A percentile compares a stretch with the other conserved stretches of the same genome.
Evolutionary conservation across 2,113 vertebrate species (phyloP).

Genomic region (Dissostichus mawsoni): DNA sequence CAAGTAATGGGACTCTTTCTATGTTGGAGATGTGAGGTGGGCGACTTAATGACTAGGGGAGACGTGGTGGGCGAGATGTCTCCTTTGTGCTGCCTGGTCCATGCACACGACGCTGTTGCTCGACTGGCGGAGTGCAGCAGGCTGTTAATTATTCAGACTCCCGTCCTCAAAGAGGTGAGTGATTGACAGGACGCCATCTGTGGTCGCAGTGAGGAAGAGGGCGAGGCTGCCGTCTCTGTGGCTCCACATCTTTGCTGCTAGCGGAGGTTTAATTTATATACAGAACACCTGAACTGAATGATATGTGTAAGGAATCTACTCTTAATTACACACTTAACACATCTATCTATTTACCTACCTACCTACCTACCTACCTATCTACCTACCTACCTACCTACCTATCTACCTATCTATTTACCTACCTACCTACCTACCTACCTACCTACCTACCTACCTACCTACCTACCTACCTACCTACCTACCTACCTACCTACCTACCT

Average conservation of each 20-base stretch:
- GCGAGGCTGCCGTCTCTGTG: conserved; percentile 33
- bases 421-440: neutral
- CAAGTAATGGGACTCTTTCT: conserved; percentile 67
- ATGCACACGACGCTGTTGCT: conserved; percentile 34
- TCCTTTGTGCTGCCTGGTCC: conserved; percentile 62
- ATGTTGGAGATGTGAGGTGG: conserved; percentile 71
- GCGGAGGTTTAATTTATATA: conserved; percentile 35
- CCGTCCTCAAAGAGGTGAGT: conserved; percentile 47
- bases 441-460: no score
- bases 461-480: no score
- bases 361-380: conserved; percentile 44
- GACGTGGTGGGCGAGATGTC: conserved; percentile 57
- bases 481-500: no score
- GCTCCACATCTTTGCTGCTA: conserved; percentile 21
- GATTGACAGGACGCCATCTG: conserved; percentile 73
- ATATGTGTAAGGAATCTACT: conserved; percentile 30
- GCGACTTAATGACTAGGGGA: conserved; percentile 77
- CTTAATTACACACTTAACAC: conserved; percentile 9
- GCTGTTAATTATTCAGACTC: conserved; percentile 65
- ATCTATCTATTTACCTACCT: conserved; percentile 44
- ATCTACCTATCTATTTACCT: conserved; percentile 38
- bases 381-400: conserved; percentile 44
- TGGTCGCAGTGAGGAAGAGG: conserved; percentile 36
- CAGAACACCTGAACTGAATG: conserved; percentile 17
- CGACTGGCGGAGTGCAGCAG: conserved; percentile 35